A percentile compares a stretch with the other conserved stretches of the same genome.
Evolutionary conservation across 2,797 vertebrate species (phyloP).

Genomic region (Carapus acus): DNA sequence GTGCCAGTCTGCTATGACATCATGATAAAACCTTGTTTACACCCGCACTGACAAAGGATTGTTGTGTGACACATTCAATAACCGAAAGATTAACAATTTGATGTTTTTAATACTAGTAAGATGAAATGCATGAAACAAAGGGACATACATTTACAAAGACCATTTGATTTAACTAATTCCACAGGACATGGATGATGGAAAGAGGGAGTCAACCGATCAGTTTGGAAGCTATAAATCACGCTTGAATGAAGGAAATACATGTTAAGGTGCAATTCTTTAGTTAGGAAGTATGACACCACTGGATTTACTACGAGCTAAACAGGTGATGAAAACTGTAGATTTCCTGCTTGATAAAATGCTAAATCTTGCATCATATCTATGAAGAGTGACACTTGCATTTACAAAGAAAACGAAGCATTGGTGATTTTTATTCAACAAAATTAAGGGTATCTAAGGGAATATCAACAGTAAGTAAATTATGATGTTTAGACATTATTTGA

Average conservation of each 20-base stretch:
- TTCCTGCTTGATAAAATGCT: too few relatives aligned
- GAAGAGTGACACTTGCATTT: too few relatives aligned
- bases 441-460: too few relatives aligned
- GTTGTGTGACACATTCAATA: background rate
- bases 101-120: constrained; percentile 9
- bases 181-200: constrained; percentile 57
- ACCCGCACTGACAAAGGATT: constrained; percentile 10
- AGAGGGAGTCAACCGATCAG: constrained; percentile 39
- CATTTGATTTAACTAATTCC: too few relatives aligned
- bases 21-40: constrained; percentile 37
- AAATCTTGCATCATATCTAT: too few relatives aligned
- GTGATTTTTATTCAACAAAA: too few relatives aligned
- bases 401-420: too few relatives aligned
- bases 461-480: too few relatives aligned
- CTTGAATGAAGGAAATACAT: constrained; percentile 7
- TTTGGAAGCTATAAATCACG: constrained; percentile 30
- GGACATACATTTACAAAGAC: too few relatives aligned
- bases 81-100: too few relatives aligned
- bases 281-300: constrained; percentile 34
- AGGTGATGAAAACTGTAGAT: too few relatives aligned
- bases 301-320: constrained; percentile 5
- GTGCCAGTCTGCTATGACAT: constrained; percentile 56
- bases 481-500: too few relatives aligned
- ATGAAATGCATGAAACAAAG: background rate
- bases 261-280: constrained; percentile 26